Base-by-base conservation (phyloP, 2,888 invertebrate species). In the Melolontha melolontha region DNA sequence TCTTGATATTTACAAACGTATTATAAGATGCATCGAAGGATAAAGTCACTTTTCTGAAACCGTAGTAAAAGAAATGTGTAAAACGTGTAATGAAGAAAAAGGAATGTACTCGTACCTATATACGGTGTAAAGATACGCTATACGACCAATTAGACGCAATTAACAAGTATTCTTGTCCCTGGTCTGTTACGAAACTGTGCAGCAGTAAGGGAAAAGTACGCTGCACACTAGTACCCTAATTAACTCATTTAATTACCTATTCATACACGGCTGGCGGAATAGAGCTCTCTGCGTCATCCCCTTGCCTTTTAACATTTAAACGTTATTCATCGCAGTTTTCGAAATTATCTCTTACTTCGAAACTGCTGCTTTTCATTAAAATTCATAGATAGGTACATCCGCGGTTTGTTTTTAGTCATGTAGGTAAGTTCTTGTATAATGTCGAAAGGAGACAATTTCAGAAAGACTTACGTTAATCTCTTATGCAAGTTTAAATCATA, bases 191-290 rank as follows among this genome's bases (percentile, higher is more conserved):
- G 49, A 62, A 62, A 62, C 59, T 62, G 39, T 47, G 59, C 34
- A 47, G 59, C 47, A 62, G 29, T 34, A 44, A 29, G 47, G 49
- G 16, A 29, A 62, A 62, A 62, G 16, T 34, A 17, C 34, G 29
- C 1, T 62, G 47, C 59, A 62, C 59, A 62, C 49, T 62, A 62
- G 17, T n/a, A 47, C 47, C 57, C 59, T 47, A 62, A 62, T 62
- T 62, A 62, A 47, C 47, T 62, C 34, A 62, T 62, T 62, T 62
- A 62, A 62, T 62, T 62, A 62, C 59, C 59, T 62, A 62, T 62
- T 62, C 59, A 62, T 62, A 62, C 16, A 39, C 14, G 17, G 16
- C 29, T n/a, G 29, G 47, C 29, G 17, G 10, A 40, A 17, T 54
- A 47, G 39, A 39, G 29, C 27, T 17, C 44, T 29, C 16, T 8